Conservation (phyloP, 2,113 vertebrate genomes). For the Gobius niger region DNA sequence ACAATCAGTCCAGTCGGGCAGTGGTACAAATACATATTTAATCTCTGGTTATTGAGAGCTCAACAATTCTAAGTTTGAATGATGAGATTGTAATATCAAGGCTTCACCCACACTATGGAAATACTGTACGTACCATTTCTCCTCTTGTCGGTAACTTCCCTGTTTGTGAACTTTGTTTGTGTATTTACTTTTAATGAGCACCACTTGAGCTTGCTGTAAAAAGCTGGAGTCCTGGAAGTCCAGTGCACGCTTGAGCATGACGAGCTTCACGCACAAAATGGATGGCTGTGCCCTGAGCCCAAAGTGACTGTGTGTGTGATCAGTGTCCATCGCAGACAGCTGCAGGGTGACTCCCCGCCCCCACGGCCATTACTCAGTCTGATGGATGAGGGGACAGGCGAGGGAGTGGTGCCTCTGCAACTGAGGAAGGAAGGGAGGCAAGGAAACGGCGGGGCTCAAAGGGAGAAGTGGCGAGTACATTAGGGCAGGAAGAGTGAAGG, state of each 20-base stretch:
- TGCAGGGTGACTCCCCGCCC: conserved; percentile 68
- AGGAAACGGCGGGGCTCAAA: conserved; percentile 35
- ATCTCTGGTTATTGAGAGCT: too few species aligned
- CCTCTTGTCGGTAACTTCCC: background rate
- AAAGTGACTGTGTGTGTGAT: conserved; percentile 69
- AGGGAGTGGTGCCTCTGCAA: conserved; percentile 41
- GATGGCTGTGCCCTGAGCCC: conserved; percentile 58
- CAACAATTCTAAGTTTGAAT: too few species aligned
- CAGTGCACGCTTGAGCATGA: conserved; percentile 28
- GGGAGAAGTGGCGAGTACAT: conserved; percentile 47
- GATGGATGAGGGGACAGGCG: conserved; percentile 64
- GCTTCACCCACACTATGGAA: too few species aligned
- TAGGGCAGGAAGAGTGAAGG: conserved; percentile 41
- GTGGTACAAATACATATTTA: too few species aligned
- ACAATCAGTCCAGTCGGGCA: too few species aligned
- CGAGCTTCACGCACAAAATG: conserved; percentile 50
- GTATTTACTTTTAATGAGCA: conserved; percentile 15
- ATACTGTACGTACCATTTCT: background rate
- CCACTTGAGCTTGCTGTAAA: conserved; percentile 33
- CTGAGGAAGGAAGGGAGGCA: conserved; percentile 32
- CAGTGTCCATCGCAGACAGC: conserved; percentile 69
- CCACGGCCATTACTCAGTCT: conserved; percentile 71
- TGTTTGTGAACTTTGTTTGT: conserved; percentile 1
- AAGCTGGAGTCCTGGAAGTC: conserved; percentile 36
- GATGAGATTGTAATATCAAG: too few species aligned